phyloP scores from a whole-genome alignment of 1,140 invertebrate genomes.

The Tetragnatha versicolor region DNA sequence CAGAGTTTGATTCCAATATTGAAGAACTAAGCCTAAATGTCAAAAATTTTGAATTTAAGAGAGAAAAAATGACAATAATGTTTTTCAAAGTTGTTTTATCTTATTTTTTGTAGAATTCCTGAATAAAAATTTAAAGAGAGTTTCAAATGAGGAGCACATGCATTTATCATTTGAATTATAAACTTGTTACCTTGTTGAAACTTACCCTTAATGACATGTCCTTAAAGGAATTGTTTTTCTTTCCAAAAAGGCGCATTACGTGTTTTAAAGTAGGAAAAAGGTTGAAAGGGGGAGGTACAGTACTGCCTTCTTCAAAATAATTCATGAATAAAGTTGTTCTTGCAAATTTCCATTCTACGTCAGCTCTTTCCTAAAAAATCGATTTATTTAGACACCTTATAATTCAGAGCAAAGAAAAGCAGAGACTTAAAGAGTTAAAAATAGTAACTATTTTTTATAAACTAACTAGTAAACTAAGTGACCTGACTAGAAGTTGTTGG shows the following conservation, averaged over 20 bases:
- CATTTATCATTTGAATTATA: neutral
- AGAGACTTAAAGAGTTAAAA: too few relatives aligned
- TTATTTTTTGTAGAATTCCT: neutral
- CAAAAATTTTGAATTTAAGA: neutral
- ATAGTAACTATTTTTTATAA: too few relatives aligned
- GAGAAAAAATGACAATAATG: neutral
- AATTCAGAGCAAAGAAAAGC: too few relatives aligned
- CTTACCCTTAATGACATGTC: conserved; percentile 58
- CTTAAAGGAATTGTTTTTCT: conserved; percentile 56
- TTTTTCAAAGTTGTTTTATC: neutral
- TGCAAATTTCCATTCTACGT: conserved; percentile 99
- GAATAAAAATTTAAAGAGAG: neutral
- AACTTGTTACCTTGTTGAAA: neutral
- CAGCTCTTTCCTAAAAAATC: conserved; percentile 86
- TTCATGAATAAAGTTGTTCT: conserved; percentile 97
- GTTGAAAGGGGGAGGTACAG: conserved; percentile 95
- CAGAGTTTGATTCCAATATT: neutral
- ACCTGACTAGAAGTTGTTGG: too few relatives aligned
- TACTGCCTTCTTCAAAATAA: conserved; percentile 97
- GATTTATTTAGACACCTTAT: too few relatives aligned
- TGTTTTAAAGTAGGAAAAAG: conserved; percentile 78
- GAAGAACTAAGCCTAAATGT: neutral
- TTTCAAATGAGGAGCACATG: neutral
- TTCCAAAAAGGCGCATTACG: conserved; percentile 33
- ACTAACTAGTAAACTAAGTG: too few relatives aligned